phyloP scores from a whole-genome alignment of 37 sponge, comb jelly and placozoan genomes.

The Ianthella basta region DNA sequence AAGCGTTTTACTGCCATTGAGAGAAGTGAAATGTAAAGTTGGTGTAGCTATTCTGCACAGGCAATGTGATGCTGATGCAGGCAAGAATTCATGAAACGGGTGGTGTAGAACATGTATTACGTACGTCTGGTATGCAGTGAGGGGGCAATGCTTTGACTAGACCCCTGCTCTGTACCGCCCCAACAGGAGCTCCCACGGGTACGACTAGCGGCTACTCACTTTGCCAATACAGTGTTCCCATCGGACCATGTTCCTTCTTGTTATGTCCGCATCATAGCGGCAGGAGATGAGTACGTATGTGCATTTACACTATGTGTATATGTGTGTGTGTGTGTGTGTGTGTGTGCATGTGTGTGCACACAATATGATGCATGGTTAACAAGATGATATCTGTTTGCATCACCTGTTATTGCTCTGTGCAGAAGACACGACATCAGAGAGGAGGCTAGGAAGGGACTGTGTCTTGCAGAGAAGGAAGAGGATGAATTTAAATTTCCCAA shows the following conservation, averaged over 20 bases:
- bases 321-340: background rate
- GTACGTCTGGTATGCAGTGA: no score
- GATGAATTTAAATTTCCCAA: constrained; percentile 19
- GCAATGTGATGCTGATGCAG: no score
- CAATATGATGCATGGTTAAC: background rate
- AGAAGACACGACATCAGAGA: constrained; percentile 61
- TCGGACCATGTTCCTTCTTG: constrained; percentile 62
- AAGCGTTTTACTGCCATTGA: no score
- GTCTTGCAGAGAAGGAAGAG: constrained; percentile 1
- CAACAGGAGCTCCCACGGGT: constrained; percentile 35
- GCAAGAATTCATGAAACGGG: no score
- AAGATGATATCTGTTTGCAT: background rate
- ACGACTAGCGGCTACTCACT: constrained; percentile 47
- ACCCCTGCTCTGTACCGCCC: no score
- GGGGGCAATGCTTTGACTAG: no score
- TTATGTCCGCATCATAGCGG: constrained; percentile 69
- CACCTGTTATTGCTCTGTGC: background rate
- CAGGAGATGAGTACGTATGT: constrained; percentile 66
- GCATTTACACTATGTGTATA: background rate
- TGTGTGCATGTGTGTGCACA: background rate
- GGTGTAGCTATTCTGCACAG: no score
- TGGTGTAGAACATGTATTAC: no score
- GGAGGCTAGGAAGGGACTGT: constrained; percentile 59
- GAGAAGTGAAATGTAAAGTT: no score
- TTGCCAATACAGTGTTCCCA: constrained; percentile 60